A percentile compares a stretch with the other conserved stretches of the same genome.
phyloP scores from a whole-genome alignment of 2,888 invertebrate genomes.

The Psylliodes chrysocephalus region DNA sequence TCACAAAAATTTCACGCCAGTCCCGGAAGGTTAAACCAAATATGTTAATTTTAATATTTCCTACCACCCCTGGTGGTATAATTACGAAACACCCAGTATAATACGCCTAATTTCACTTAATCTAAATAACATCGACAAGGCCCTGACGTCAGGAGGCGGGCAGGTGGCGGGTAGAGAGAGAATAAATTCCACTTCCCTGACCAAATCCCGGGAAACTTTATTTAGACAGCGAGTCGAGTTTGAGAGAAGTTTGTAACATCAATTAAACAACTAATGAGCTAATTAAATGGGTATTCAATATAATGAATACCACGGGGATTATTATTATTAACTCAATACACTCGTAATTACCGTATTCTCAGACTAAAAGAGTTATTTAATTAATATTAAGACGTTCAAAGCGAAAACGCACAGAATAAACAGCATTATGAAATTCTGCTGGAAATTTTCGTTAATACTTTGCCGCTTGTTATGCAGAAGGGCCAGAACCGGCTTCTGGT shows the following conservation, averaged over 20 bases:
- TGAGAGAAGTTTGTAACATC: constrained; percentile 60
- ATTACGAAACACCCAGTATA: too few species aligned
- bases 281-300: constrained; percentile 67
- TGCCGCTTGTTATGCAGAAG: constrained; percentile 29
- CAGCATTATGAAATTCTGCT: constrained; percentile 39
- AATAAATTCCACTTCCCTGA: constrained; percentile 25
- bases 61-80: too few species aligned
- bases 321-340: constrained; percentile 57
- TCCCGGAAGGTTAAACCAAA: too few species aligned
- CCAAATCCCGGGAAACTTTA: constrained; percentile 42
- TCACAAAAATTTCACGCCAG: too few species aligned
- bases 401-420: constrained; percentile 40
- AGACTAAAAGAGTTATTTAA: constrained; percentile 55
- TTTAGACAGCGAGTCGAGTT: constrained; percentile 42
- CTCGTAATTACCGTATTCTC: constrained; percentile 55
- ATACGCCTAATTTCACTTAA: too few species aligned
- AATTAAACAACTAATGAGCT: constrained; percentile 68
- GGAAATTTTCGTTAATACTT: constrained; percentile 39
- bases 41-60: too few species aligned
- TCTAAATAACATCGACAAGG: neutral
- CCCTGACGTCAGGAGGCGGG: neutral
- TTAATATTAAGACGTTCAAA: constrained; percentile 52
- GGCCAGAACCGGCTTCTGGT: too few species aligned
- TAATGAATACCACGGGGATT: constrained; percentile 62
- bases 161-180: neutral